These are phyloP conservation scores for Anguilla pacifica DNA, from an alignment of 2,797 vertebrate species.

Conservation along the genomic window DNA sequence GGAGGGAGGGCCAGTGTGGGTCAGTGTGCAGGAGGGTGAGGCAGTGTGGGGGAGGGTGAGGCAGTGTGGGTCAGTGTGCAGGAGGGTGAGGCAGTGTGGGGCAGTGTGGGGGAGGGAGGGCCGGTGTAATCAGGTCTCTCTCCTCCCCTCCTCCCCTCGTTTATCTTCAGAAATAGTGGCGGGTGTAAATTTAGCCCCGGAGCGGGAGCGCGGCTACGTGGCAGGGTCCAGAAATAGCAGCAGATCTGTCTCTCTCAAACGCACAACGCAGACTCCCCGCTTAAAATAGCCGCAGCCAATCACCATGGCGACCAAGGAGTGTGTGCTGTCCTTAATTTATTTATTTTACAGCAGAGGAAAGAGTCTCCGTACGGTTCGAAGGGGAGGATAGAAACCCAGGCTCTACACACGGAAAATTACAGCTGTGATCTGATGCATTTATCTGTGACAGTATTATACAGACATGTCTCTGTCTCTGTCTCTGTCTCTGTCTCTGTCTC, in stretches of 20 bases:
- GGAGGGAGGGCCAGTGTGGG: background rate
- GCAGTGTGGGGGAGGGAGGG: background rate
- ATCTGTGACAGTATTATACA: background rate
- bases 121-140: background rate
- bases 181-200: slow-evolving; percentile 66
- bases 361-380: slow-evolving; percentile 24
- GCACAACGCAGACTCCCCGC: slow-evolving; percentile 59
- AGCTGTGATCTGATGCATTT: background rate
- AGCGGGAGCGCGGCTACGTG: slow-evolving; percentile 47
- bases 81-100: background rate
- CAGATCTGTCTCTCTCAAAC: slow-evolving; percentile 66
- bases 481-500: too few species aligned
- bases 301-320: slow-evolving; percentile 69
- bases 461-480: background rate
- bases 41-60: background rate
- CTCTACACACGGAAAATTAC: background rate
- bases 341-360: slow-evolving; percentile 30
- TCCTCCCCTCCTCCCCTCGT: slow-evolving; percentile 48
- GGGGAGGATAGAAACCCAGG: background rate
- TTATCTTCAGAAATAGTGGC: slow-evolving; percentile 65
- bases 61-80: background rate
- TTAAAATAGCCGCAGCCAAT: slow-evolving; percentile 64
- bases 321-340: slow-evolving; percentile 50
- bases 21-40: background rate
- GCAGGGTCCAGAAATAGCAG: slow-evolving; percentile 69